These are phyloP conservation scores for Stigmatopora nigra DNA, from an alignment of 2,113 vertebrate species.

Conservation along the genomic window DNA sequence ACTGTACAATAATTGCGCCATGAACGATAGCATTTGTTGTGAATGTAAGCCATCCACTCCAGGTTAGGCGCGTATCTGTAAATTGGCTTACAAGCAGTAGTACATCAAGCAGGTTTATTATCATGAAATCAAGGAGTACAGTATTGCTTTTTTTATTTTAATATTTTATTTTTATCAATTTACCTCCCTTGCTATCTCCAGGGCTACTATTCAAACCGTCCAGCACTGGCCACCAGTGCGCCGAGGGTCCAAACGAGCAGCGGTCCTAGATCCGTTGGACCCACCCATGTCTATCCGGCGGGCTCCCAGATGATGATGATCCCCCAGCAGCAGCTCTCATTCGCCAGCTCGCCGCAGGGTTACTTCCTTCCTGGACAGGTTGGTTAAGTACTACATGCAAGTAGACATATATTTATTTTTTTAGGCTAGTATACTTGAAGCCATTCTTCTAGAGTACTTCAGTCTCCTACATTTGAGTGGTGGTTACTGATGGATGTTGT, in stretches of 20 bases:
- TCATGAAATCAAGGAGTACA: background rate
- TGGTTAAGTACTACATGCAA: conserved; percentile 7
- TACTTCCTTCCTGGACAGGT: conserved; percentile 93
- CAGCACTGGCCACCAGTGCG: conserved; percentile 80
- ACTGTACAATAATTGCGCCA: conserved; percentile 15
- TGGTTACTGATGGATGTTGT: background rate
- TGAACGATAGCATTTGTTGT: conserved; percentile 18
- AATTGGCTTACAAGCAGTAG: background rate
- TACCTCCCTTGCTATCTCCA: conserved; percentile 38
- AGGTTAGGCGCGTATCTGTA: background rate
- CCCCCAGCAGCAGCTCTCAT: conserved; percentile 84
- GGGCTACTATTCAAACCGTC: conserved; percentile 88
- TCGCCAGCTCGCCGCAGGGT: conserved; percentile 84
- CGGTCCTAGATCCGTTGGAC: conserved; percentile 80
- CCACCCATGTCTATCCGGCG: conserved; percentile 85
- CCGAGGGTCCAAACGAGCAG: conserved; percentile 83
- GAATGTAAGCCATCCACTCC: conserved; percentile 3
- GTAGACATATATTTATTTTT: no score
- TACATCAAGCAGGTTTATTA: background rate
- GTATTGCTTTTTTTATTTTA: background rate
- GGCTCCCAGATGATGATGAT: conserved; percentile 97
- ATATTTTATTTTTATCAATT: background rate
- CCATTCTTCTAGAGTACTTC: no score
- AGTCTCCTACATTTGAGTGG: background rate
- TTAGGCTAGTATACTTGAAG: no score